Conservation (phyloP, 2,113 vertebrate genomes). For the Arenaria interpres region DNA sequence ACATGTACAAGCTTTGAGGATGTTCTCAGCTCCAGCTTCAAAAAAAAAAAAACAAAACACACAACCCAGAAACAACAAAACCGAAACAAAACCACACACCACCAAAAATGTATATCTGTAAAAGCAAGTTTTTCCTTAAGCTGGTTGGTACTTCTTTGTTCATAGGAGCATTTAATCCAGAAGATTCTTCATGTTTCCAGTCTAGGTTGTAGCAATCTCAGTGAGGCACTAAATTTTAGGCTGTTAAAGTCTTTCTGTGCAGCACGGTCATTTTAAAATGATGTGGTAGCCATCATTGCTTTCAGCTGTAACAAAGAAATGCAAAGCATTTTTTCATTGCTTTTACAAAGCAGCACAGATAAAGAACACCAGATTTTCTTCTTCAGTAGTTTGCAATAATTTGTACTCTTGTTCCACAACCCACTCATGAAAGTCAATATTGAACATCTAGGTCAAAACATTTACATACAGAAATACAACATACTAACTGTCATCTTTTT, state of each 20-base stretch:
- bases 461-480: neutral
- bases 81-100: slow-evolving; percentile 16
- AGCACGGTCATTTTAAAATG: slow-evolving; percentile 85
- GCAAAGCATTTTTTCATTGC: neutral
- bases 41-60: neutral
- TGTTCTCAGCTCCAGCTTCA: slow-evolving; percentile 3
- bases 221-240: slow-evolving; percentile 46
- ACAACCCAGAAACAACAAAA: neutral
- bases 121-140: slow-evolving; percentile 18
- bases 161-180: slow-evolving; percentile 43
- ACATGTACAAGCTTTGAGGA: neutral
- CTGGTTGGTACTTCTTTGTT: slow-evolving; percentile 40
- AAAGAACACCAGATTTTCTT: neutral
- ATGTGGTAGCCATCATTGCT: slow-evolving; percentile 87
- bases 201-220: slow-evolving; percentile 42
- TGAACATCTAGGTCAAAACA: neutral
- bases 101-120: slow-evolving; percentile 15
- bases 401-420: neutral
- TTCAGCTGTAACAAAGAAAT: slow-evolving; percentile 82
- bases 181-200: slow-evolving; percentile 41
- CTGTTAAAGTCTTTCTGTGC: slow-evolving; percentile 25
- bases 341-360: neutral
- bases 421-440: neutral
- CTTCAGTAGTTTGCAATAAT: neutral
- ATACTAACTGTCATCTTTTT: neutral